A percentile compares a stretch with the other conserved stretches of the same genome.
These are phyloP conservation scores for Phyllotis vaccarum DNA, from an alignment of 2,797 vertebrate species.

Conservation along the genomic window DNA sequence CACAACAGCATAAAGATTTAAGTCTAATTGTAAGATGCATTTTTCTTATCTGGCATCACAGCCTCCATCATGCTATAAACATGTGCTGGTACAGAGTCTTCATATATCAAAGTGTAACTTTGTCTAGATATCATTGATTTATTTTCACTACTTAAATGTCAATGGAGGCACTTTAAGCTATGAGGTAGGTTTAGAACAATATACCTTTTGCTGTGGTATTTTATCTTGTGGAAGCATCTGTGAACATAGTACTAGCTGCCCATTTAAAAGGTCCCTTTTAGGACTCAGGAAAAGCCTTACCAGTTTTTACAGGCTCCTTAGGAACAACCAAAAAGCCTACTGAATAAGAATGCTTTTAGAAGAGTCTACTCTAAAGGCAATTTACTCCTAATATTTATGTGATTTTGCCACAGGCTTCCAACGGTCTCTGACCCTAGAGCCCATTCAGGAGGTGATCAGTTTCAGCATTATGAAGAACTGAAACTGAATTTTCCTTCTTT, in stretches of 20 bases:
- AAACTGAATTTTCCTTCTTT: neutral
- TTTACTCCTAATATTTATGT: conserved; percentile 40
- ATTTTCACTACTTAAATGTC: conserved; percentile 84
- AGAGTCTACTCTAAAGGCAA: conserved; percentile 62
- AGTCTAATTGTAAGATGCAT: conserved; percentile 82
- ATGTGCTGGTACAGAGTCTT: conserved; percentile 82
- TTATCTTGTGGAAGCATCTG: conserved; percentile 79
- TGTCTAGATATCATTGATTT: conserved; percentile 88
- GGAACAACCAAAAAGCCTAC: conserved; percentile 18
- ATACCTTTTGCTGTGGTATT: conserved; percentile 78
- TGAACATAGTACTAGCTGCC: conserved; percentile 63
- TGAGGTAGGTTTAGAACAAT: conserved; percentile 81
- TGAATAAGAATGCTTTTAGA: neutral
- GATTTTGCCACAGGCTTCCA: neutral
- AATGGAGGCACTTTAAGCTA: conserved; percentile 81
- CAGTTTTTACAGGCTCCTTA: conserved; percentile 53
- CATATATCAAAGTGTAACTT: conserved; percentile 86
- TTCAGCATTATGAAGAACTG: conserved; percentile 12
- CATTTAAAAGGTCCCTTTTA: conserved; percentile 83
- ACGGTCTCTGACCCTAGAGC: neutral
- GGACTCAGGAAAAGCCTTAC: conserved; percentile 42
- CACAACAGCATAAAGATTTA: conserved; percentile 84
- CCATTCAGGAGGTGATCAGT: neutral
- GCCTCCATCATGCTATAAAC: conserved; percentile 85
- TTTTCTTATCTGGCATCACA: conserved; percentile 86